Evolutionary conservation across 2,797 vertebrate genomes (phyloP).

Genomic region (Eleutherodactylus coqui): DNA sequence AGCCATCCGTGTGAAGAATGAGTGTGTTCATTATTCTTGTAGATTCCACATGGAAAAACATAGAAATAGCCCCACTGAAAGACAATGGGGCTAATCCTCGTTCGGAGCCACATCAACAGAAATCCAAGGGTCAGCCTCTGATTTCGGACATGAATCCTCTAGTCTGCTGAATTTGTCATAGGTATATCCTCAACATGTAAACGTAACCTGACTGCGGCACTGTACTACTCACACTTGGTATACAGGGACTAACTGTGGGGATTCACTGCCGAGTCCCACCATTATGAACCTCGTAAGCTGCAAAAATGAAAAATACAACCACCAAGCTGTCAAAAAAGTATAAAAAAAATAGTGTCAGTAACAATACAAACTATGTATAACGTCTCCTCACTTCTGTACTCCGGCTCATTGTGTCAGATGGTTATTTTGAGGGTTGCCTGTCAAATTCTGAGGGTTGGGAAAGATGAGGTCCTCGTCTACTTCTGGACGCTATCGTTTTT

Average conservation of each 20-base stretch:
- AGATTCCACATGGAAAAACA: no score
- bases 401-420: not conserved
- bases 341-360: no score
- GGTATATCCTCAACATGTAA: no score
- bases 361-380: not conserved
- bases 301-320: not conserved
- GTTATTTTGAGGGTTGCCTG: not conserved
- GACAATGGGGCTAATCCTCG: no score
- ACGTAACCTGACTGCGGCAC: not conserved
- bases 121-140: no score
- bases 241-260: not conserved
- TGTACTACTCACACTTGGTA: not conserved
- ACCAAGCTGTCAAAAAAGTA: not conserved
- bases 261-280: not conserved
- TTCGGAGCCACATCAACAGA: no score
- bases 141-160: no score
- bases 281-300: not conserved
- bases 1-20: no score
- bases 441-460: constrained; percentile 25
- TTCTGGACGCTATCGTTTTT: constrained; percentile 1
- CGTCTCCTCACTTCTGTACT: not conserved
- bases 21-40: no score
- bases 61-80: no score
- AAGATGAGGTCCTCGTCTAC: constrained; percentile 13
- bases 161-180: no score